Percentiles rank a stretch among this genome's conserved stretches.
Conservation (phyloP, 1,140 invertebrate genomes). For the Lasaia peninsularis region DNA sequence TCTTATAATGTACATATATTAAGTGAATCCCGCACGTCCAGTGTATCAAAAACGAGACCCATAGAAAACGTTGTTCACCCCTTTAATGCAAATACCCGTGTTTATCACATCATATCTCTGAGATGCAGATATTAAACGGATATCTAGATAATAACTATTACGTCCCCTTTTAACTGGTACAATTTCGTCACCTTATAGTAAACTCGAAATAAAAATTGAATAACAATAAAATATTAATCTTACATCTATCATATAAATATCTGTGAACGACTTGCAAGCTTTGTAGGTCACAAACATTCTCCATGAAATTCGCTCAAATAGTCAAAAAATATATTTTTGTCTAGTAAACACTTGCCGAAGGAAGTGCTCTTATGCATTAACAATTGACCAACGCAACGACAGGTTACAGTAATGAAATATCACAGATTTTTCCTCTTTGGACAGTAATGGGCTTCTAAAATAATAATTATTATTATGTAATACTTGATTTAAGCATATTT, state of each 20-base stretch:
- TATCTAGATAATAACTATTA: slow-evolving; percentile 73
- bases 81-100: slow-evolving; percentile 45
- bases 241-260: slow-evolving; percentile 73
- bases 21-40: slow-evolving; percentile 53
- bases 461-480: slow-evolving; percentile 32
- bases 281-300: slow-evolving; percentile 66
- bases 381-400: slow-evolving; percentile 78
- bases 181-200: slow-evolving; percentile 70
- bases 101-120: slow-evolving; percentile 41
- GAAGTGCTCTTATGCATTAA: slow-evolving; percentile 74
- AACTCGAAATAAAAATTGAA: slow-evolving; percentile 73
- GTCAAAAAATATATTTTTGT: slow-evolving; percentile 77
- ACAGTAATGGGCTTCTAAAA: slow-evolving; percentile 71
- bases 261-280: slow-evolving; percentile 69
- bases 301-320: slow-evolving; percentile 70
- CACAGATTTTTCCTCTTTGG: slow-evolving; percentile 78
- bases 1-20: slow-evolving; percentile 71
- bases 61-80: slow-evolving; percentile 59
- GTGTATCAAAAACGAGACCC: slow-evolving; percentile 47
- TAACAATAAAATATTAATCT: slow-evolving; percentile 76
- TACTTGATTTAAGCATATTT: slow-evolving; percentile 49
- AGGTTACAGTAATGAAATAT: slow-evolving; percentile 77
- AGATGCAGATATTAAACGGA: slow-evolving; percentile 52
- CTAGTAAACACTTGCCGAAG: slow-evolving; percentile 61
- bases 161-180: slow-evolving; percentile 69